Evolutionary conservation across 2,888 invertebrate species (phyloP).

Genomic region (Lomographa bimaculata): DNA sequence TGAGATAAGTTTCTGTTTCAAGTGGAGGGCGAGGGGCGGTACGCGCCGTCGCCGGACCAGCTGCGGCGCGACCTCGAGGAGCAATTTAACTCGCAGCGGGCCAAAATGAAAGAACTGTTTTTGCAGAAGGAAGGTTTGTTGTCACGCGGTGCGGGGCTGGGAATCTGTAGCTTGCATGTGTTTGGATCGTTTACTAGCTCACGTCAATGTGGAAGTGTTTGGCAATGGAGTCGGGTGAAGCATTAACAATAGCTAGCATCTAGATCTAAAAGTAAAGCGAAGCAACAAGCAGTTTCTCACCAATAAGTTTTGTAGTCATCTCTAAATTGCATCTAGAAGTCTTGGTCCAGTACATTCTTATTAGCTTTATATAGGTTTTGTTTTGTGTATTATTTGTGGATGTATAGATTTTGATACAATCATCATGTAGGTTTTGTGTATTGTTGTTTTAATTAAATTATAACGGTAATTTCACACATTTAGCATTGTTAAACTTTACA

Average conservation of each 20-base stretch:
- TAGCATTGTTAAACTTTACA: too few relatives aligned
- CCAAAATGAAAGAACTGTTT: constrained; percentile 96
- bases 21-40: constrained; percentile 59
- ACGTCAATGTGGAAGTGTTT: constrained; percentile 27
- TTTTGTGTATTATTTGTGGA: too few relatives aligned
- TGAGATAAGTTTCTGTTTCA: constrained; percentile 76
- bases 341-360: too few relatives aligned
- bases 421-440: too few relatives aligned
- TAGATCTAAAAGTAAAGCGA: too few relatives aligned
- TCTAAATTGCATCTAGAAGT: too few relatives aligned
- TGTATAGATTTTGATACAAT: too few relatives aligned
- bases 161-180: constrained; percentile 33
- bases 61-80: constrained; percentile 86
- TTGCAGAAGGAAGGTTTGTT: constrained; percentile 95
- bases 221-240: constrained; percentile 16
- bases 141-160: constrained; percentile 32
- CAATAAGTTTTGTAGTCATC: neutral
- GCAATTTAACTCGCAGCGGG: constrained; percentile 95
- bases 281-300: neutral
- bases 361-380: too few relatives aligned
- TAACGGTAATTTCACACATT: too few relatives aligned
- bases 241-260: constrained; percentile 8
- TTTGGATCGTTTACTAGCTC: constrained; percentile 18
- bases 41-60: constrained; percentile 51
- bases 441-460: too few relatives aligned